Base-by-base conservation (phyloP, 1,140 invertebrate species). In the Zaprionus ornatus region DNA sequence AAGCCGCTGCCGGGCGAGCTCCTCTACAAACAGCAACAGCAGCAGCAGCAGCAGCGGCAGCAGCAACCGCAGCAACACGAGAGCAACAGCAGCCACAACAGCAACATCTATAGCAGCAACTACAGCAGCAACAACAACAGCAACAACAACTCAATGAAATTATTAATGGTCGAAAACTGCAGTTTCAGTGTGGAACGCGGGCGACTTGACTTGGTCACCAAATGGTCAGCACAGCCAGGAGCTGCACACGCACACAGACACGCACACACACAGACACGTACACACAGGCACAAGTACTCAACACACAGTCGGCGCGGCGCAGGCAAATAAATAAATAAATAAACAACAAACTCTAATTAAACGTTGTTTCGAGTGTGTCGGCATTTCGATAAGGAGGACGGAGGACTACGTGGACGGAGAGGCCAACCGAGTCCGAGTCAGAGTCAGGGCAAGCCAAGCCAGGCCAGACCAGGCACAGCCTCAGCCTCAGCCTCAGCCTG, bases 301-400 rank as follows among this genome's bases (percentile, higher is more conserved):
- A 17, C 37, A 40, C 37, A 40, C 37, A 40, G 37, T 40, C 13
- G 71, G 63, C 25, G 27, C 12, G 29, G 48, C 23, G 69, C 54
- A 88, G 80, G 70, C 62, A 88, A 85, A 75, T 86, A 85, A 86
- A 86, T 86, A 84, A 84, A 84, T 84, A 86, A 87, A 79, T 88
- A 87, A 87, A 78, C 80, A 87, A 84, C 74, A 88, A 88, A 90
- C 85, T 88, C 84, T 88, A 88, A 88, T 88, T 88, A 88, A 88
- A 90, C 85, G 84, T 69, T 70, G 85, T 75, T 79, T 54, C 72
- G 66, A 60, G 62, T 60, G 65, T 78, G 71, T 71, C 73, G 75
- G 82, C 65, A 69, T 69, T 79, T 80, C 85, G 84, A 87, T 87
- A 87, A 87, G 79, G 55, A 63, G 60, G 3, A 42, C 71, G 35